phyloP scores from a whole-genome alignment of 2,797 vertebrate genomes.

The Molossus molossus region DNA sequence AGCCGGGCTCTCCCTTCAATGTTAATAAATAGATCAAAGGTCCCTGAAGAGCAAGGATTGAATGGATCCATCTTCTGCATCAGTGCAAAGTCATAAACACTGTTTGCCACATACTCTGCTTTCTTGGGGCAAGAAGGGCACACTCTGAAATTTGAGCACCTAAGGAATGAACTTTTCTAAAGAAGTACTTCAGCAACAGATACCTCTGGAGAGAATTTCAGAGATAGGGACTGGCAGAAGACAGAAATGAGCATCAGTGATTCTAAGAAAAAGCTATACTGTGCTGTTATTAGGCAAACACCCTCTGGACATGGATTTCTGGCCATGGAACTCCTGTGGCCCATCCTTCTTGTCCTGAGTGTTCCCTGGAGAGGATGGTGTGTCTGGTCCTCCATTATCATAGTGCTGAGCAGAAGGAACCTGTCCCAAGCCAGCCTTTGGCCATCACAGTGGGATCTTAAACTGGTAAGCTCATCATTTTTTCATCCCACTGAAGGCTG shows the following conservation, averaged over 20 bases:
- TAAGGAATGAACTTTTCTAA: constrained; percentile 36
- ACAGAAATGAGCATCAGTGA: constrained; percentile 20
- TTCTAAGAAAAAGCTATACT: not conserved
- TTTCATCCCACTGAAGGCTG: not conserved
- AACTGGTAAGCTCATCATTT: not conserved
- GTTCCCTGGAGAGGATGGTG: not conserved
- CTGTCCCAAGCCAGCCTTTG: not conserved
- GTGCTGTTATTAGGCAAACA: not conserved
- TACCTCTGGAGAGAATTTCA: constrained; percentile 40
- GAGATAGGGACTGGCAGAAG: not conserved
- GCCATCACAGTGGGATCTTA: not conserved
- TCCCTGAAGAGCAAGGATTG: not conserved
- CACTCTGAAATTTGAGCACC: not conserved
- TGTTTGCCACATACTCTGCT: not conserved
- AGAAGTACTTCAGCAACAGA: not conserved
- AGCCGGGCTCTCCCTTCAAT: too few species aligned
- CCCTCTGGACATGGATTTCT: not conserved
- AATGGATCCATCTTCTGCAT: not conserved
- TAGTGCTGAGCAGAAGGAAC: constrained; percentile 7
- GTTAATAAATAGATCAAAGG: not conserved
- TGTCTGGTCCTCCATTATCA: not conserved
- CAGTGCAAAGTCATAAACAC: not conserved
- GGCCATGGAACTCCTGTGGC: not conserved
- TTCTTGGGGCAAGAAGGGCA: not conserved
- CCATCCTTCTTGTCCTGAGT: not conserved